Base-by-base conservation (phyloP, 2,113 vertebrate species). In the Cyprinodon tularosa region DNA sequence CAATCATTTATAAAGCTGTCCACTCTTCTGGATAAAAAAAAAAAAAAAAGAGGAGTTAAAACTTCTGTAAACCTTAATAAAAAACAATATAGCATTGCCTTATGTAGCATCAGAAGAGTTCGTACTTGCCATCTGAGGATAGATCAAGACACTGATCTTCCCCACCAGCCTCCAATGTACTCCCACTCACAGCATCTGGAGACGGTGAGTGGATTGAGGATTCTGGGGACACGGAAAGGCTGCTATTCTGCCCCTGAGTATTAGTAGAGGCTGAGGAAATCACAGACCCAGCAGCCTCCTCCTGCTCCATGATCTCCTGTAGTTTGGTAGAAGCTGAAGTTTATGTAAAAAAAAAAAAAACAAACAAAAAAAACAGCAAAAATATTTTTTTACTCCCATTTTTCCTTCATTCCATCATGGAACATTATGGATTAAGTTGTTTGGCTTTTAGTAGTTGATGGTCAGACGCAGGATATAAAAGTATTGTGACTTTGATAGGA, bases 271-370 rank as follows among this genome's bases (percentile, higher is more conserved):
- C 15, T 62, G 77, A 74, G 83, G 88, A 84, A 66, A 71, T 86
- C 65, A 84, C 65, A 29, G 89, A 88, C 44, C 80, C 76, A 39
- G 71, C 74, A 2, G 89, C 87, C 88, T 98, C 96, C 79, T 98
- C 96, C 78, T 95, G 95, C 87, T 98, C 97, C 90, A 92, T 93
- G 72, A 97, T 96, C 88, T 96, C 96, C 82, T 96, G 95, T 85
- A 97, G 91, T 72, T 90, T 93, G 71, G 85, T 88, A 75, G 94
- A 93, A 77, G 91, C 83, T 72, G 78, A 86, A 68, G 81, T 78
- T 8, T 78, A 92, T 93, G 90, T 12, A 68, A 80, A 73, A 88
- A 73, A 84, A 22, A 22, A 64, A 74, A 4, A 68, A 36, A 29
- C n/a, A 12, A n/a, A 20, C 8, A 2, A 40, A 10, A 63, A 63